phyloP scores from a whole-genome alignment of 64 coral and sea anemone genomes.

The Anthopleura sola region DNA sequence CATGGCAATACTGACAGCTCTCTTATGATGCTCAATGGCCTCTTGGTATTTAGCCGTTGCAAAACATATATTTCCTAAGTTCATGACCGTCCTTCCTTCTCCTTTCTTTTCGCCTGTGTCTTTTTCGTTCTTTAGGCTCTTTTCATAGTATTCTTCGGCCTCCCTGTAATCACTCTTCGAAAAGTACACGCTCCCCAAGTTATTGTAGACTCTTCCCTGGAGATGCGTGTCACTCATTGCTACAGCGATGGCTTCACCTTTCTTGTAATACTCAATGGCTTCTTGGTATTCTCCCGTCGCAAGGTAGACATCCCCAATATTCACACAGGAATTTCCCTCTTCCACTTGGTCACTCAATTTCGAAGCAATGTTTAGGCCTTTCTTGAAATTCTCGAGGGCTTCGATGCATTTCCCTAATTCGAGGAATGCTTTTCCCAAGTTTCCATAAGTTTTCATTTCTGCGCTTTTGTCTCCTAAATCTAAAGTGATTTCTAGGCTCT shows the following conservation, averaged over 20 bases:
- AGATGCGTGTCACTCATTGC: not conserved
- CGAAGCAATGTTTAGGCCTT: slow-evolving; percentile 19
- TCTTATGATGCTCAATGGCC: not conserved
- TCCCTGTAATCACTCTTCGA: slow-evolving; percentile 11
- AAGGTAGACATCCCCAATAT: not conserved
- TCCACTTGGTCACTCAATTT: not conserved
- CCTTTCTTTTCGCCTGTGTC: not conserved
- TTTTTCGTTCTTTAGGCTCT: slow-evolving; percentile 17
- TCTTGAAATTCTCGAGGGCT: slow-evolving; percentile 17
- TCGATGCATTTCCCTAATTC: slow-evolving; percentile 15
- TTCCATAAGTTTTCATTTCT: slow-evolving; percentile 28
- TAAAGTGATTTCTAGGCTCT: slow-evolving; percentile 29
- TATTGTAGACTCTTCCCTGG: slow-evolving; percentile 21
- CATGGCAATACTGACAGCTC: not conserved
- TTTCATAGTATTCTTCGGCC: slow-evolving; percentile 9
- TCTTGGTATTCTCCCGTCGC: slow-evolving; percentile 3
- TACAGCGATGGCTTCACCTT: slow-evolving; percentile 4
- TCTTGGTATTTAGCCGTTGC: not conserved
- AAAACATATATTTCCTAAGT: not conserved
- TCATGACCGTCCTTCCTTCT: not conserved
- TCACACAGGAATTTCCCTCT: not conserved
- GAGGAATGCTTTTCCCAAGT: slow-evolving; percentile 6
- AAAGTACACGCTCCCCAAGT: slow-evolving; percentile 26
- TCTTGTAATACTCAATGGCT: slow-evolving; percentile 28
- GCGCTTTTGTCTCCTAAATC: slow-evolving; percentile 6